These are phyloP conservation scores for Acrocephalus scirpaceus DNA, from an alignment of 2,797 vertebrate species.

Conservation along the genomic window DNA sequence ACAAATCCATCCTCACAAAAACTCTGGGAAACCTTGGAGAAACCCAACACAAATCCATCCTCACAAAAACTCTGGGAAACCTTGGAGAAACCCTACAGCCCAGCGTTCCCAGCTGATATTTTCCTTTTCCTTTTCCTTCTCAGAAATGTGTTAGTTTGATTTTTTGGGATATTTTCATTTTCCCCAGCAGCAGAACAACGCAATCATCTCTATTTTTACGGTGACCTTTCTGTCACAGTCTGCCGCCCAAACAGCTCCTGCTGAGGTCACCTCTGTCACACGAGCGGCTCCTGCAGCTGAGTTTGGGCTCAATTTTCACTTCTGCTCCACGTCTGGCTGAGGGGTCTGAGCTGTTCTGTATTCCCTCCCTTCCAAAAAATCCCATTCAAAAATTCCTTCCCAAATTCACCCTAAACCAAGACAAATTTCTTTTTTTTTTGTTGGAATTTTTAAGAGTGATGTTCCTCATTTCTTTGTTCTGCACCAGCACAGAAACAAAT, in stretches of 20 bases:
- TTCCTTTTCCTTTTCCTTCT: not conserved
- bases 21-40: no score
- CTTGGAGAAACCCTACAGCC: not conserved
- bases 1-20: no score
- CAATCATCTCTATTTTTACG: not conserved
- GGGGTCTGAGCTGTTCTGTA: not conserved
- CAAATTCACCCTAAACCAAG: no score
- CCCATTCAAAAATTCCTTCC: no score
- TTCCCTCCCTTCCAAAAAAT: not conserved
- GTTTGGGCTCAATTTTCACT: not conserved
- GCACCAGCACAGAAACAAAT: rapidly evolving
- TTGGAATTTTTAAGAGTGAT: no score
- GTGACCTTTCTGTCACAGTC: not conserved
- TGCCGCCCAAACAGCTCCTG: not conserved
- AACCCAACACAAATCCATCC: no score
- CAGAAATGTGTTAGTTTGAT: not conserved
- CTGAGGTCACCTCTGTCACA: not conserved
- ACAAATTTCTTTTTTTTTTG: no score
- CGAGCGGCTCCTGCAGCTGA: not conserved
- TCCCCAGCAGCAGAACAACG: not conserved
- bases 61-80: not conserved
- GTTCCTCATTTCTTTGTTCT: no score
- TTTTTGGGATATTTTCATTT: rapidly evolving
- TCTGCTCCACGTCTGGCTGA: not conserved
- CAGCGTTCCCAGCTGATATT: not conserved